Evolutionary conservation across 2,888 invertebrate genomes (phyloP).

Genomic region (Caradrina clavipalpis): DNA sequence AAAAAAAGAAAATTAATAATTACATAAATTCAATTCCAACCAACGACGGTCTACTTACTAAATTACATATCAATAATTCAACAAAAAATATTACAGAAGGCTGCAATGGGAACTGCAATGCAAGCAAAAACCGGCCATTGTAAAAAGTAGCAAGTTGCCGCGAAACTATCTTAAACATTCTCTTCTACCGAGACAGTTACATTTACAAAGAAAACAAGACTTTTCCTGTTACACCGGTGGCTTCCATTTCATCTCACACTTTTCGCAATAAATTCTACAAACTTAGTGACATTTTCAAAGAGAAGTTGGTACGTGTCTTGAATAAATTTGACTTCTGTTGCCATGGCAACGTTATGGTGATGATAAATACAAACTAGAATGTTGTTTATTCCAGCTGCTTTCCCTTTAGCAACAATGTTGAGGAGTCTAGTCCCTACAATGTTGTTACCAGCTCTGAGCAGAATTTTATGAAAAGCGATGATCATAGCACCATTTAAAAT

Average conservation of each 20-base stretch:
- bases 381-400: not conserved
- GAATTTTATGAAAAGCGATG: too few species aligned
- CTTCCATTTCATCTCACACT: conserved; percentile 19
- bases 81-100: not conserved
- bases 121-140: not conserved
- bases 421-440: not conserved
- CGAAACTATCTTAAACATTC: conserved; percentile 24
- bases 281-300: conserved; percentile 12
- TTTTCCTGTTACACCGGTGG: conserved; percentile 14
- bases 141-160: not conserved
- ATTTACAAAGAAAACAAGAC: conserved; percentile 27
- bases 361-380: not conserved
- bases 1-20: not conserved
- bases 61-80: not conserved
- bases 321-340: conserved; percentile 3
- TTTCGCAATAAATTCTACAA: conserved; percentile 23
- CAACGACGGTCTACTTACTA: not conserved
- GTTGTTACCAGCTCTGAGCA: too few species aligned
- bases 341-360: not conserved
- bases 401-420: not conserved
- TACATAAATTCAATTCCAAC: not conserved
- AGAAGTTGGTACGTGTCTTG: conserved; percentile 19
- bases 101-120: not conserved
- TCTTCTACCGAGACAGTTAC: conserved; percentile 27
- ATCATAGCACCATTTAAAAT: too few species aligned